Base-by-base conservation (phyloP, 2,113 vertebrate genomes). In the Anarhynchus alexandrinus region DNA sequence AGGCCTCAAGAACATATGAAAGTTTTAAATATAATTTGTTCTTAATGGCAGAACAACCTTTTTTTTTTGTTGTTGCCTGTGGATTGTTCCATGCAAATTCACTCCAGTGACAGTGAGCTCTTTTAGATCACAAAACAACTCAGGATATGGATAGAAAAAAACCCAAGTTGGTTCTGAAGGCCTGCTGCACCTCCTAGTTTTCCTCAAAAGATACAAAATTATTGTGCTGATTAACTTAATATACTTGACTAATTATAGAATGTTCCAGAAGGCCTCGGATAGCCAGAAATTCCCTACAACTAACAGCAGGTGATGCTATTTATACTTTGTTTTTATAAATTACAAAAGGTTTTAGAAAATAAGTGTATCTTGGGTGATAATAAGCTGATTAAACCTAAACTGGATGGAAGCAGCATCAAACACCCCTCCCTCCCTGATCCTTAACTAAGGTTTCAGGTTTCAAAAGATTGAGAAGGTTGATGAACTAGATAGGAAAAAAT, bases 221-320 rank as follows among this genome's bases (percentile, higher is more conserved):
- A 22, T 43, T 51, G 8, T 55, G 32, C 23, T 70, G 49, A 36
- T 86, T 79, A 85, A 52, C 11, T 88, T 76, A 74, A 83, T 58
- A 72, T 84, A 38, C 6, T 42, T 25, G 15, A 34, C 42, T 85
- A 79, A 87, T 64, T 79, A 49, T 2, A 61, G 89, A 82, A 91
- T 40, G 11, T 76, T 90, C 73, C 58, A 77, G 57, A 89, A 93
- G 43, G 67, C 18, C 43, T 67, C 38, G 9, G 17, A 61, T 25
- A 88, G 25, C 13, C 42, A 94, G 83, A 92, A 78, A 81, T 95
- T 88, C 59, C 78, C 27, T 61, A 52, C 67, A 96, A 42, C 36
- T 82, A 90, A 82, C 66, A 93, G 81, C 77, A 91, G 78, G 45
- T 82, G 74, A 87, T 96, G 82, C 61, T 90, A 49, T 96, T 93